Base-by-base conservation (phyloP, 1,140 invertebrate genomes). In the Venturia canescens region DNA sequence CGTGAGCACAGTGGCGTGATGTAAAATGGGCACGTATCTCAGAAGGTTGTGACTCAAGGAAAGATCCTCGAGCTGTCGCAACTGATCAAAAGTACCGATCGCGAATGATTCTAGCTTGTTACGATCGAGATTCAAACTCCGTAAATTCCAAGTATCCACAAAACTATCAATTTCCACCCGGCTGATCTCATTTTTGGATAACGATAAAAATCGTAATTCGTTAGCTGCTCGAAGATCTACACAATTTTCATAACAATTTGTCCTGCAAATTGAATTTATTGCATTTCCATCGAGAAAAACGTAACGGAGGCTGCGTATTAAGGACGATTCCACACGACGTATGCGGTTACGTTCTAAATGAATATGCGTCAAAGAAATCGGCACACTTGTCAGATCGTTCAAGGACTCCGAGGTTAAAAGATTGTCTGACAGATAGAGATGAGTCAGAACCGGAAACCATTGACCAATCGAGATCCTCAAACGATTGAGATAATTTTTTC, bases 341-440 rank as follows among this genome's bases (percentile, higher is more conserved):
- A 91, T 89, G 16, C 21, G 27, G 57, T 92, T 91, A 0, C 87
- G 86, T 26, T 90, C 86, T 4, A 91, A 26, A 27, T 88, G 75
- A 9, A 91, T 82, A 11, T 86, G 76, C 6, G 81, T 83, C n/a
- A 91, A 53, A 0, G 83, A 87, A 9, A 63, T 4, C 0, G 90
- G 90, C 13, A 88, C 9, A 15, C 89, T 78, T 0, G 23, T 74
- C 0, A 90, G 15, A 67, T 79, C 26, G 72, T 71, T 79, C 18
- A 89, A 87, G 15, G 81, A 78, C 0, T 80, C 76, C 0, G 86
- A 87, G 0, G 82, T 77, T 0, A 91, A 79, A 27, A 66, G 78
- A 63, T 92, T 91, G 53, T 89, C 88, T 0, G 86, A 88, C 0
- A 92, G 66, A 21, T 89, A 85, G 0, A 91, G 82, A 29, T 86